Evolutionary conservation across 2,113 vertebrate genomes (phyloP).

Genomic region (Gnathonemus longibarbis): DNA sequence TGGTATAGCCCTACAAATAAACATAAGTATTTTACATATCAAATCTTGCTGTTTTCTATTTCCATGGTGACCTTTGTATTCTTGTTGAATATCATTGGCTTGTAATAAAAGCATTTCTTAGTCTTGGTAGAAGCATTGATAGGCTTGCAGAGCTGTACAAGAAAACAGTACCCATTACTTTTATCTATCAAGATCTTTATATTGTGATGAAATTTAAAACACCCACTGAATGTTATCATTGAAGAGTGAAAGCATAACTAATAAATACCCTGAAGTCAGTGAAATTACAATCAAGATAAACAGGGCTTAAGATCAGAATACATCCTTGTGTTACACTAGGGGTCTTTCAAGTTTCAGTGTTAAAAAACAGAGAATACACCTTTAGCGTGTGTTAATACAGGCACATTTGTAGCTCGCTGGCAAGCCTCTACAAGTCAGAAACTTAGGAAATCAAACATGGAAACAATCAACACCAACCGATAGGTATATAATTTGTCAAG

Average conservation of each 20-base stretch:
- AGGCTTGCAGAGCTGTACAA: neutral
- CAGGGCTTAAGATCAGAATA: neutral
- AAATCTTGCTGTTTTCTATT: neutral
- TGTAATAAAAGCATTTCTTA: neutral
- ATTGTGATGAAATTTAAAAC: neutral
- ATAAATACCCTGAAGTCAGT: neutral
- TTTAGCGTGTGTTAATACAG: neutral
- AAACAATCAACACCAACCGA: neutral
- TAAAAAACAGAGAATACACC: neutral
- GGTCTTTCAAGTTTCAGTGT: neutral
- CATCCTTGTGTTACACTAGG: neutral
- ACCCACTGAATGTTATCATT: neutral
- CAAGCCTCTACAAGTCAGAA: neutral
- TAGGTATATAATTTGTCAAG: neutral
- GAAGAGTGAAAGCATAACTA: neutral
- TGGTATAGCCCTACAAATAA: neutral
- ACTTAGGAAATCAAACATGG: conserved; percentile 7
- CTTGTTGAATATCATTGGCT: neutral
- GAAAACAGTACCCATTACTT: neutral
- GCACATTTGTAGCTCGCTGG: neutral
- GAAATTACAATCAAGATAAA: neutral
- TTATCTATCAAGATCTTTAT: neutral
- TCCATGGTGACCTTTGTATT: neutral
- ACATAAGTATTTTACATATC: neutral
- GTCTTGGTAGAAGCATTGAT: neutral